phyloP scores from a whole-genome alignment of 2,888 invertebrate species.

The Zaprionus obscuricornis region DNA sequence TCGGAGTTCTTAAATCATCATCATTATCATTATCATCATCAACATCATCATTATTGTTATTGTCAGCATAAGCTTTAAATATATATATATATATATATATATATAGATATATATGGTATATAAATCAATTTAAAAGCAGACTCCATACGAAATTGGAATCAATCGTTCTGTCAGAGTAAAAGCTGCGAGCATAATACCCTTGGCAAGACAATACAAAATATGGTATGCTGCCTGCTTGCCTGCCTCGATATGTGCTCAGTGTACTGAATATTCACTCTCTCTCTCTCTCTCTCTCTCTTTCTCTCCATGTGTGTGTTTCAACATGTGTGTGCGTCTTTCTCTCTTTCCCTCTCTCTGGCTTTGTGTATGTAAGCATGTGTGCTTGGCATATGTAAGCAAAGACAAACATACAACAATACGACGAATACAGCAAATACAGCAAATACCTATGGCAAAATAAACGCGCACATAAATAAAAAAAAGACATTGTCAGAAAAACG shows the following conservation, averaged over 20 bases:
- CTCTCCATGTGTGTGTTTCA: constrained; percentile 5
- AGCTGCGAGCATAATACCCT: constrained; percentile 38
- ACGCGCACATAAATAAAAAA: constrained; percentile 70
- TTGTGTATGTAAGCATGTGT: constrained; percentile 6
- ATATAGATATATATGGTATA: too few relatives aligned
- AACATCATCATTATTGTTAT: too few relatives aligned
- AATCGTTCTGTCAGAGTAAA: constrained; percentile 49
- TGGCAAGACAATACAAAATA: constrained; percentile 57
- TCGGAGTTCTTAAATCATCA: too few relatives aligned
- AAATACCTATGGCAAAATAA: constrained; percentile 61
- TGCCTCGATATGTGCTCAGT: constrained; percentile 40
- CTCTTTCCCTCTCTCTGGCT: too few relatives aligned
- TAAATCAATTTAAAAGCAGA: too few relatives aligned
- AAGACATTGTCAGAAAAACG: constrained; percentile 55
- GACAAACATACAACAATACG: constrained; percentile 39
- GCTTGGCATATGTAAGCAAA: constrained; percentile 60
- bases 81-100: too few relatives aligned
- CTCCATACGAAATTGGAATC: constrained; percentile 41
- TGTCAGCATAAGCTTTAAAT: too few relatives aligned
- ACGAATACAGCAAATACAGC: too few relatives aligned
- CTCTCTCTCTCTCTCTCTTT: not conserved
- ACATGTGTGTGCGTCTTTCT: constrained; percentile 9
- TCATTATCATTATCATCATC: too few relatives aligned
- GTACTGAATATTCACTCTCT: too few relatives aligned
- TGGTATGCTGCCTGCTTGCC: too few relatives aligned